A percentile compares a stretch with the other conserved stretches of the same genome.
Evolutionary conservation across 92 coral and sea anemone genomes (phyloP).

Genomic region (Parazoanthus darwini): DNA sequence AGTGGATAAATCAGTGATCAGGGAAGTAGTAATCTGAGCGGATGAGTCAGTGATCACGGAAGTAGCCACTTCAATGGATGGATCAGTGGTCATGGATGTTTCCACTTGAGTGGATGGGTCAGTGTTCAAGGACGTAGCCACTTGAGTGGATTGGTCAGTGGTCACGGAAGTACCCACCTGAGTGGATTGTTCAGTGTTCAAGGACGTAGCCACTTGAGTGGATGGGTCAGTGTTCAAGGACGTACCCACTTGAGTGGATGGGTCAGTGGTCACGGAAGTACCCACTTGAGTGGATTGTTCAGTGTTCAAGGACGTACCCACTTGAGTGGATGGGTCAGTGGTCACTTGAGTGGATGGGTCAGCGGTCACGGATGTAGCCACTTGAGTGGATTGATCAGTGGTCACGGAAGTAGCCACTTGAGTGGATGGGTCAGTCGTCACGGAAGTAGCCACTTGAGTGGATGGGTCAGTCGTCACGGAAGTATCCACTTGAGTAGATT

Average conservation of each 20-base stretch:
- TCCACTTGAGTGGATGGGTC: not conserved
- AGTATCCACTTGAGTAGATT: not conserved
- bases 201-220: not conserved
- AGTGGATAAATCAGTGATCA: not conserved
- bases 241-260: too few species aligned
- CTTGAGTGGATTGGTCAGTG: not conserved
- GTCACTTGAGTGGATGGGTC: not conserved
- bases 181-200: not conserved
- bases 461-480: not conserved
- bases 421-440: not conserved
- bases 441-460: not conserved
- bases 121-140: not conserved
- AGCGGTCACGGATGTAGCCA: not conserved
- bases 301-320: not conserved
- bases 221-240: not conserved
- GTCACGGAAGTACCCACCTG: not conserved
- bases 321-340: not conserved
- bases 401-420: not conserved
- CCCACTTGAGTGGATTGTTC: too few species aligned
- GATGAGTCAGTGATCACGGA: not conserved
- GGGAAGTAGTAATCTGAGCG: not conserved
- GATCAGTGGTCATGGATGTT: not conserved
- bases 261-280: too few species aligned
- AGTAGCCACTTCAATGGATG: not conserved
- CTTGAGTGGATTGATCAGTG: not conserved